phyloP scores from a whole-genome alignment of 2,797 vertebrate genomes.

The Nannoperca australis region DNA sequence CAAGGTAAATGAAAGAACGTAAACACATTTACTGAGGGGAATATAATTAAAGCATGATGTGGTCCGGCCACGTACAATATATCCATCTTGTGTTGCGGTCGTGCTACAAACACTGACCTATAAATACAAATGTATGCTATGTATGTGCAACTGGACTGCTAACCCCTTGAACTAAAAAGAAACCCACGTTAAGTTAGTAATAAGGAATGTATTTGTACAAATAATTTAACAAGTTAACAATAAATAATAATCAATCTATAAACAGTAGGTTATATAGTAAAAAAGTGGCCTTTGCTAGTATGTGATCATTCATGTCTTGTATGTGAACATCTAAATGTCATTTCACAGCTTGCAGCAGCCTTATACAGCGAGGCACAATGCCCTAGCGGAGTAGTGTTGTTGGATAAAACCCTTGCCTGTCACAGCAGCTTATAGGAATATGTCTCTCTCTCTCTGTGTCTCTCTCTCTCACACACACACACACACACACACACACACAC shows the following conservation, averaged over 20 bases:
- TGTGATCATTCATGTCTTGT: not conserved
- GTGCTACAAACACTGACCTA: not conserved
- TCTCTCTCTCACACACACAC: not conserved
- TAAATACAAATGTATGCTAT: not conserved
- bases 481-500: constrained; percentile 27
- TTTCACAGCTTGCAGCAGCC: constrained; percentile 15
- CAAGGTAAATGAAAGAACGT: not conserved
- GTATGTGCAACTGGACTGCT: not conserved
- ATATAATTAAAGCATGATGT: not conserved
- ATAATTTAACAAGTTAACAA: not conserved
- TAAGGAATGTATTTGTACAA: not conserved
- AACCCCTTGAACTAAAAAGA: not conserved
- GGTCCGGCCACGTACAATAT: not conserved
- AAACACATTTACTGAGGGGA: not conserved
- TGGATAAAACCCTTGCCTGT: constrained; percentile 41
- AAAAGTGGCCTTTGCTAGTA: not conserved
- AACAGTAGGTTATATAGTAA: not conserved
- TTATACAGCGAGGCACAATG: constrained; percentile 8
- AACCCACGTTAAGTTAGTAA: not conserved
- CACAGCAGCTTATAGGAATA: constrained; percentile 53
- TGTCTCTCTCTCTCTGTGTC: constrained; percentile 7
- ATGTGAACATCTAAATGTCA: not conserved
- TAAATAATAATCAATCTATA: not conserved
- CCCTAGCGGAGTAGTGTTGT: constrained; percentile 28
- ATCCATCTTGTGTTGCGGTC: not conserved